Evolutionary conservation across 1,140 invertebrate genomes (phyloP).

Genomic region (Drosophila novamexicana): DNA sequence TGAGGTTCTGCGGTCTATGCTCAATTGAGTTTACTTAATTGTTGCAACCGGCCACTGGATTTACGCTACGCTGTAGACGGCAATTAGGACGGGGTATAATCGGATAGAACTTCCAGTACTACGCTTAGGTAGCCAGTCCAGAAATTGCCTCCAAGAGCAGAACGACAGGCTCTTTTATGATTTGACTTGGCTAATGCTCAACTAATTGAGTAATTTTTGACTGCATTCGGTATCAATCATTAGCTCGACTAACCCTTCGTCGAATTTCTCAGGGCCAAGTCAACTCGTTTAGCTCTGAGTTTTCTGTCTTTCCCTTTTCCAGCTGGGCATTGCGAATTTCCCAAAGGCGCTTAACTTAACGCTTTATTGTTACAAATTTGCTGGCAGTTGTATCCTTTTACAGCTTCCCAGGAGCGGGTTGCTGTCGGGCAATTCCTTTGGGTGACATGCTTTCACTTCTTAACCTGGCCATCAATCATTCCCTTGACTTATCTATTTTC

Average conservation of each 20-base stretch:
- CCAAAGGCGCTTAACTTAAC: slow-evolving; percentile 69
- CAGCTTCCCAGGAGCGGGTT: slow-evolving; percentile 37
- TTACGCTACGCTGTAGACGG: slow-evolving; percentile 32
- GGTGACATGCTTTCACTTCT: slow-evolving; percentile 68
- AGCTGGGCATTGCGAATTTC: slow-evolving; percentile 73
- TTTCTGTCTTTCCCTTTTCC: slow-evolving; percentile 27
- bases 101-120: background rate
- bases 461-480: slow-evolving; percentile 73
- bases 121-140: slow-evolving; percentile 17
- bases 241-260: slow-evolving; percentile 27
- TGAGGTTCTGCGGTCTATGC: slow-evolving; percentile 72
- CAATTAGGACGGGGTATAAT: slow-evolving; percentile 38
- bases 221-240: slow-evolving; percentile 70
- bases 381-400: slow-evolving; percentile 61
- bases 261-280: background rate
- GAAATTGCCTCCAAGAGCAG: background rate
- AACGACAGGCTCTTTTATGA: background rate
- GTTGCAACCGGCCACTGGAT: slow-evolving; percentile 47
- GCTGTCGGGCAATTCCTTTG: slow-evolving; percentile 61
- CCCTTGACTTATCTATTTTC: slow-evolving; percentile 61
- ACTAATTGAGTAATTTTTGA: slow-evolving; percentile 81
- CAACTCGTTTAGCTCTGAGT: slow-evolving; percentile 51
- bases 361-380: slow-evolving; percentile 80
- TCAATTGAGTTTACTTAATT: slow-evolving; percentile 74
- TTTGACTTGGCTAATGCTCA: slow-evolving; percentile 68